phyloP scores from a whole-genome alignment of 2,113 vertebrate genomes.

The Litocranius walleri region DNA sequence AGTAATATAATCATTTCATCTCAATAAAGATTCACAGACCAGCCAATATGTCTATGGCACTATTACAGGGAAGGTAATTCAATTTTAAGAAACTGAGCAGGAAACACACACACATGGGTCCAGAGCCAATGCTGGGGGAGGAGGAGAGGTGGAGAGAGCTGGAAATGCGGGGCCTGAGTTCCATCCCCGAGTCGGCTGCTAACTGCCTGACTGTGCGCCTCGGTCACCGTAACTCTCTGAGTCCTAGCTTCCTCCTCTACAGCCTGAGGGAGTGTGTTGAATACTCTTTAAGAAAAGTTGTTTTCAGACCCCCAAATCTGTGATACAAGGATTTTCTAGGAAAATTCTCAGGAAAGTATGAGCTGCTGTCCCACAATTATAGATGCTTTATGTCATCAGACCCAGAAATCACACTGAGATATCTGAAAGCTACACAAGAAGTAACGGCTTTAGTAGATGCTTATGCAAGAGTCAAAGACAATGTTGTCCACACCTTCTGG shows the following conservation, averaged over 20 bases:
- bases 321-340: background rate
- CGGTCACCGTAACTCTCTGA: background rate
- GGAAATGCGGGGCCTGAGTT: background rate
- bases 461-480: background rate
- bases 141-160: fast-evolving
- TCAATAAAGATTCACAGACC: background rate
- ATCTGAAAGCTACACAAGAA: background rate
- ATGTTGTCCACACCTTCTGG: too few species aligned
- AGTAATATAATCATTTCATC: background rate
- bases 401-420: background rate
- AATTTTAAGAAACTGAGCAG: background rate
- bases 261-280: background rate
- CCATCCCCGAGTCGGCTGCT: background rate
- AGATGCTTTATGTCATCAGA: fast-evolving
- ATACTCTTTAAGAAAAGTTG: too few species aligned
- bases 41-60: too few species aligned
- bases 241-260: background rate
- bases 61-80: background rate
- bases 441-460: background rate
- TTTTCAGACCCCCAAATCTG: background rate
- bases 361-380: background rate
- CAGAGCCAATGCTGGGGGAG: background rate
- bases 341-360: background rate
- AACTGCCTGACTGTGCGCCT: fast-evolving
- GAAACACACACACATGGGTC: fast-evolving